These are phyloP conservation scores for Megalurothrips usitatus DNA, from an alignment of 2,888 invertebrate genomes.

Conservation along the genomic window DNA sequence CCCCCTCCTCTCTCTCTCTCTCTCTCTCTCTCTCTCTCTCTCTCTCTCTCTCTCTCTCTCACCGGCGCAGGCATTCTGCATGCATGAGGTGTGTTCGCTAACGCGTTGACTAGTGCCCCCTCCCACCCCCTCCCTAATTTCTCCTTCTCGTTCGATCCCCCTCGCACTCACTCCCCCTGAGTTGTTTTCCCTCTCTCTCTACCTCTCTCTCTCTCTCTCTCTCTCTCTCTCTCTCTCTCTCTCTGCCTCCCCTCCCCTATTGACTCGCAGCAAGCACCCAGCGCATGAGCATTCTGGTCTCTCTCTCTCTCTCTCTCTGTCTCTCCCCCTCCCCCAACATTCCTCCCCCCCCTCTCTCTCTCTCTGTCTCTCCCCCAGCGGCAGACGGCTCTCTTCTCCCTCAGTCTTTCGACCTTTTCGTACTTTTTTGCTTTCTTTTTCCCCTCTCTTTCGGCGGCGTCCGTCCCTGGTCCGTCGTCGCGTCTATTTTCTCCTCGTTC, in stretches of 20 bases:
- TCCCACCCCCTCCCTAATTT: background rate
- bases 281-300: slow-evolving; percentile 37
- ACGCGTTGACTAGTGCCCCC: background rate
- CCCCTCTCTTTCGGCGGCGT: background rate
- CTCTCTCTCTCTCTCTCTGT: slow-evolving; percentile 32
- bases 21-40: too few species aligned
- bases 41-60: too few species aligned
- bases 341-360: slow-evolving; percentile 20
- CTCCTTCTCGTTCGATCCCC: slow-evolving; percentile 33
- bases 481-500: slow-evolving; percentile 21
- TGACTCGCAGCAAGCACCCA: slow-evolving; percentile 33
- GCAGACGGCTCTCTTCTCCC: slow-evolving; percentile 25
- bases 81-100: slow-evolving; percentile 18
- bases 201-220: slow-evolving; percentile 29
- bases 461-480: background rate
- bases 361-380: background rate
- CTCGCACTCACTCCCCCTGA: slow-evolving; percentile 31
- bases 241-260: slow-evolving; percentile 31
- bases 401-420: slow-evolving; percentile 25
- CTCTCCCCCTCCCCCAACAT: slow-evolving; percentile 25
- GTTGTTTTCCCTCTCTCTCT: background rate
- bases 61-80: slow-evolving; percentile 1
- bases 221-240: slow-evolving; percentile 29
- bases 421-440: background rate
- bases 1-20: too few species aligned